Conservation (phyloP, 2,888 invertebrate species). For the Amphimallon solstitiale region DNA sequence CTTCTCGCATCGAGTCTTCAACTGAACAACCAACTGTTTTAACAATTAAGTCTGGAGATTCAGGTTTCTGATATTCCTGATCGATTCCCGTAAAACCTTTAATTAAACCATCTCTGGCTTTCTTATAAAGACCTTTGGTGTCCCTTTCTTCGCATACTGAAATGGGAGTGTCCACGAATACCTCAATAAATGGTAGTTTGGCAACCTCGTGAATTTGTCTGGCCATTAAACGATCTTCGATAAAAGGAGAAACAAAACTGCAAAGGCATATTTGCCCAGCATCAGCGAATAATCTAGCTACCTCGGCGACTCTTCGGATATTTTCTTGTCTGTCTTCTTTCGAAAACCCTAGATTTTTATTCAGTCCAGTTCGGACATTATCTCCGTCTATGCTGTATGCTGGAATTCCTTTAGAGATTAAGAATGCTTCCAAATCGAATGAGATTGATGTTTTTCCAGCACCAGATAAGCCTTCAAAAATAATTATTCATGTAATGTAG, state of each 20-base stretch:
- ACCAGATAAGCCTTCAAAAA: slow-evolving; percentile 67
- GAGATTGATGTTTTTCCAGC: slow-evolving; percentile 98
- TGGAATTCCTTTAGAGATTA: slow-evolving; percentile 86
- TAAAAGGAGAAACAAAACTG: slow-evolving; percentile 96
- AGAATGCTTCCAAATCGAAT: slow-evolving; percentile 92
- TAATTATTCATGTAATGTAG: too few relatives aligned
- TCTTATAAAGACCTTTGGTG: slow-evolving; percentile 97
- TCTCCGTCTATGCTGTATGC: slow-evolving; percentile 97
- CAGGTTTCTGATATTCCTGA: slow-evolving; percentile 88
- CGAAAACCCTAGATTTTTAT: slow-evolving; percentile 93
- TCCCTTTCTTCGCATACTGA: slow-evolving; percentile 93
- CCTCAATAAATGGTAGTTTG: slow-evolving; percentile 89
- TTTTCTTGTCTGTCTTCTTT: slow-evolving; percentile 95
- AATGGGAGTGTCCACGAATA: slow-evolving; percentile 93
- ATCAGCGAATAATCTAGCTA: slow-evolving; percentile 98
- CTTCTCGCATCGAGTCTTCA: slow-evolving; percentile 84
- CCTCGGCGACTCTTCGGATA: slow-evolving; percentile 94
- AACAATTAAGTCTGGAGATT: slow-evolving; percentile 82
- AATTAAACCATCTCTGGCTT: slow-evolving; percentile 92
- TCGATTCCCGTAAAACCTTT: slow-evolving; percentile 92
- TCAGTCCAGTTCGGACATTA: slow-evolving; percentile 93
- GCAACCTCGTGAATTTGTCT: slow-evolving; percentile 86
- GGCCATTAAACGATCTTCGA: slow-evolving; percentile 88
- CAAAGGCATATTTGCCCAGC: slow-evolving; percentile 94
- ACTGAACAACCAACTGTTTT: slow-evolving; percentile 83